Evolutionary conservation across 1,140 invertebrate species (phyloP), one percentile per base, ranked within the genome.

Genomic region (Sitodiplosis mosellana): DNA sequence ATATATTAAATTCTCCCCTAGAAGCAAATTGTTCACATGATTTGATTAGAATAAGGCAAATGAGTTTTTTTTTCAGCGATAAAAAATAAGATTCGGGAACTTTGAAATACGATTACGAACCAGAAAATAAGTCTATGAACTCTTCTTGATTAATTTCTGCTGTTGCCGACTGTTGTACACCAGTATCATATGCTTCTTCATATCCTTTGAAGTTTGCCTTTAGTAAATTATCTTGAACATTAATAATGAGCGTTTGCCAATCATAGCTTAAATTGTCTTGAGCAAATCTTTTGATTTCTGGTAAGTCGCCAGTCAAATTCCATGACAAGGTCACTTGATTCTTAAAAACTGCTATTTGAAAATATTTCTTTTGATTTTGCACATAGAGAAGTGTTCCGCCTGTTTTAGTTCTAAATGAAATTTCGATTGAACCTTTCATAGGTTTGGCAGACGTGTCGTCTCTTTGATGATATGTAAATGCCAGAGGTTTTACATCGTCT

Each of bases 341-440:
- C 46, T 75, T 72, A 55, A 74, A 78, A 21, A 81, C 77, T 18
- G 78, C 80, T 37, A 86, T 69, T 1, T 74, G 75, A 56, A 84
- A 82, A 64, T 78, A 75, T 46, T 60, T 56, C 36, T 62, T 57
- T 2, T 61, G 56, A 38, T 69, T 67, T n/a, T 71, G 68, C 8
- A 70, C 67, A 43, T 74, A 69, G 47, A 87, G 64, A 11, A 84
- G 53, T 14, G 78, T 83, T 47, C 83, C 83, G 37, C 82, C 82
- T 4, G 72, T 76, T 21, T 79, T 78, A 5, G 80, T 83, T 56
- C 83, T 70, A 55, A 76, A 76, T 0, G 69, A 69, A 3, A 81
- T 70, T 55, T 74, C 69, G 10, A 81, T 69, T 0, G 64, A 56
- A 0, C 58, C 57, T 34, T 64, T 61, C 0, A 62, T 48, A 19